Base-by-base conservation (phyloP, 1,140 invertebrate species). In the Bemisia tabaci region DNA sequence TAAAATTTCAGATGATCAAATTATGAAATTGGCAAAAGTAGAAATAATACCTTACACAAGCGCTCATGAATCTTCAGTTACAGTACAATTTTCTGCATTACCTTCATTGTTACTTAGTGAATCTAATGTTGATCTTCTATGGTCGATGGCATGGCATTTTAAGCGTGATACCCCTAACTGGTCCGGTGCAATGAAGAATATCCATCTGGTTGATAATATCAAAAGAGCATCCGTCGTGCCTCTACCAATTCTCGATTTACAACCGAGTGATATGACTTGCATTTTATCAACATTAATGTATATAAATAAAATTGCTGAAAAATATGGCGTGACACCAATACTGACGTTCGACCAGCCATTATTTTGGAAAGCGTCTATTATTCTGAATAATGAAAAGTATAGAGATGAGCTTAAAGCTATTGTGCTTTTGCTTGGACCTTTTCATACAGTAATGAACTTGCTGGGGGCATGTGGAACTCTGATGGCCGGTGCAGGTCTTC, bases 301-400 rank as follows among this genome's bases (percentile, higher is more conserved):
- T 5, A 22, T 22, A 17, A n/a, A n/a, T 11, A 21, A 27, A 17
- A 1, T 22, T 27, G 21, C 17, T 23, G 66, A 68, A 62, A 5
- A 21, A 25, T 21, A 25, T 17, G 21, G 62, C 5, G 72, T 74
- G 68, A 71, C 60, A 24, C 69, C 64, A 11, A 66, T 61, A 64
- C 64, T 76, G n/a, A 77, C 74, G 23, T 77, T 75, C 70, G 74
- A 75, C 65, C 74, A 74, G 61, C 73, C 72, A 12, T 67, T 75
- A 1, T 74, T 74, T 59, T 62, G 58, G 0, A 75, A 74, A 72
- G 75, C 73, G 23, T 63, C 63, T 22, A 67, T 71, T n/a, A 74
- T 73, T 11, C 23, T 59, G 22, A 1, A 22, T 1, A n/a, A n/a
- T n/a, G n/a, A n/a, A n/a, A 59, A 24, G 2, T n/a, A 17, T 2